These are phyloP conservation scores for Diachasmimorpha longicaudata DNA, from an alignment of 1,140 invertebrate genomes.

Conservation along the genomic window DNA sequence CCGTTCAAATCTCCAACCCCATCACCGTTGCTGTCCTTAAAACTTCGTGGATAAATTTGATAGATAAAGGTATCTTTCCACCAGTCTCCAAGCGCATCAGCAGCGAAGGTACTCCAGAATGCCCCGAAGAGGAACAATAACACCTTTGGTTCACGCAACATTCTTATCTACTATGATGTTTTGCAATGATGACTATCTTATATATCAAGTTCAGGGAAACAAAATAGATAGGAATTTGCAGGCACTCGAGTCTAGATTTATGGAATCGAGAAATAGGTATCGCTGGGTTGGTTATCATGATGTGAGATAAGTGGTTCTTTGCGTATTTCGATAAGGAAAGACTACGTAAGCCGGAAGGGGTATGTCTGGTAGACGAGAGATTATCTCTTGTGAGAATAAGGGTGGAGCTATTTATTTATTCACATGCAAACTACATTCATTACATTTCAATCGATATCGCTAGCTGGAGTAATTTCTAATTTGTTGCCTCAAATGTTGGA, in stretches of 20 bases:
- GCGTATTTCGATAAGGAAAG: background rate
- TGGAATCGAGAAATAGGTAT: background rate
- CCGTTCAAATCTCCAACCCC: slow-evolving; percentile 76
- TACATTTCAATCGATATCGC: background rate
- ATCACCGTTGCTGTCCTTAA: slow-evolving; percentile 78
- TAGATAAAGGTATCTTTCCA: slow-evolving; percentile 77
- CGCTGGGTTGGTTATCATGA: background rate
- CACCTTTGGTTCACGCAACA: background rate
- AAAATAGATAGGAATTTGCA: slow-evolving; percentile 9
- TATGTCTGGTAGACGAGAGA: background rate
- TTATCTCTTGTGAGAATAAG: background rate
- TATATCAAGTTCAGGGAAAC: background rate
- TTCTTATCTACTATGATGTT: background rate
- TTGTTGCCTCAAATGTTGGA: background rate
- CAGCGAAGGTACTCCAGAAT: background rate
- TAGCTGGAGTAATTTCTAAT: background rate
- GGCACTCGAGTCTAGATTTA: background rate
- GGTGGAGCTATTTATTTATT: background rate
- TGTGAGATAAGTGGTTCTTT: background rate
- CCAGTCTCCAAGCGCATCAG: slow-evolving; percentile 64
- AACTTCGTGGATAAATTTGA: slow-evolving; percentile 81
- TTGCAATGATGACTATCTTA: background rate
- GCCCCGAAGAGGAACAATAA: slow-evolving; percentile 12
- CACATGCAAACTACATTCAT: background rate
- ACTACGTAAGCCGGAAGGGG: too few species aligned